phyloP scores from a whole-genome alignment of 2,797 vertebrate genomes.

The Hemitrygon akajei region DNA sequence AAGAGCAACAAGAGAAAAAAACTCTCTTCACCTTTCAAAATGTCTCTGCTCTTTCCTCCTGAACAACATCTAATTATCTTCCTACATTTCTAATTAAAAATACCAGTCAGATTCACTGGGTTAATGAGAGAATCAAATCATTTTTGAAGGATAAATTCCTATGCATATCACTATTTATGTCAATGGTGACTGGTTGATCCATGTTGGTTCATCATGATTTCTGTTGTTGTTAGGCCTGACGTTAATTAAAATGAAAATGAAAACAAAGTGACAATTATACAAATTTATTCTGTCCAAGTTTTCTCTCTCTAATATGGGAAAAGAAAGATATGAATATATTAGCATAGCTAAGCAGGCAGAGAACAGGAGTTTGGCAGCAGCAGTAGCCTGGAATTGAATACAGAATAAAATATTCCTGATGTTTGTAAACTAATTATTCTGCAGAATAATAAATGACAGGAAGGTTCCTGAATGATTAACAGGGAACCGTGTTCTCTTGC shows the following conservation, averaged over 20 bases:
- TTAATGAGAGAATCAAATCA: background rate
- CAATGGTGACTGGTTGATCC: background rate
- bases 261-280: background rate
- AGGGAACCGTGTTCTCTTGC: background rate
- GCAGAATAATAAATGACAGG: background rate
- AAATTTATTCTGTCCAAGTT: background rate
- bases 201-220: background rate
- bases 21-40: background rate
- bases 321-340: background rate
- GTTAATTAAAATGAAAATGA: conserved; percentile 1
- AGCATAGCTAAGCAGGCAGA: background rate
- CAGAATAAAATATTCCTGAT: background rate
- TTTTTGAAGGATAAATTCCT: background rate
- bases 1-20: background rate
- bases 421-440: background rate
- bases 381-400: background rate
- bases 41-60: background rate
- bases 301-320: background rate
- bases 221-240: background rate
- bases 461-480: background rate
- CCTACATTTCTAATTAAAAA: background rate
- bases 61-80: background rate
- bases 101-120: background rate
- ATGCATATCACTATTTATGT: background rate
- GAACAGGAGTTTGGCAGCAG: too few relatives aligned